Conservation (phyloP, 2,797 vertebrate genomes). For the Emys orbicularis region DNA sequence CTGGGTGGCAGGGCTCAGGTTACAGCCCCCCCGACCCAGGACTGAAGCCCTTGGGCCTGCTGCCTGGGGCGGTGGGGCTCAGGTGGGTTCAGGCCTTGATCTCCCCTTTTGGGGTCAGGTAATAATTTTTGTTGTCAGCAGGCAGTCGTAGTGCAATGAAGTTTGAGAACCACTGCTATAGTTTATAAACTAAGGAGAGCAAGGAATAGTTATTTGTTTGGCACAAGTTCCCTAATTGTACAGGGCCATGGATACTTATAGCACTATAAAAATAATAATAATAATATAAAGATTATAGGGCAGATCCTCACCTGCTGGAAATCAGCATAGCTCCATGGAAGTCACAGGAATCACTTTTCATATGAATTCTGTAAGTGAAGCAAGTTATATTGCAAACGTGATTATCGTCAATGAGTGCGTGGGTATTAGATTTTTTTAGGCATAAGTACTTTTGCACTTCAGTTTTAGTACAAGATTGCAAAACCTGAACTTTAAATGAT, state of each 20-base stretch:
- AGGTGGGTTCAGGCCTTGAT: too few species aligned
- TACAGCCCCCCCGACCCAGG: too few species aligned
- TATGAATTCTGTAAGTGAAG: not conserved
- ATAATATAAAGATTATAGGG: not conserved
- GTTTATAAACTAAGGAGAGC: not conserved
- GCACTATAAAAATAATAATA: not conserved
- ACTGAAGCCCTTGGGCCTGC: too few species aligned
- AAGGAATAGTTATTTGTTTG: not conserved
- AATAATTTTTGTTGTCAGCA: too few species aligned
- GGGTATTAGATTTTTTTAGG: not conserved
- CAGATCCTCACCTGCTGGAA: constrained; percentile 23
- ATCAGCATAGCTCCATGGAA: constrained; percentile 2
- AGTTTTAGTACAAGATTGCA: constrained; percentile 2
- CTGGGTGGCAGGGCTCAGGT: too few species aligned
- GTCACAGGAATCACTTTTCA: not conserved
- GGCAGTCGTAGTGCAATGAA: too few species aligned
- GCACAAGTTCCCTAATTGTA: not conserved
- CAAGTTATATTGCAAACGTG: not conserved
- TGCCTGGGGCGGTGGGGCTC: too few species aligned
- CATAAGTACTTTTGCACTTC: accelerated
- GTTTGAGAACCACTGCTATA: not conserved
- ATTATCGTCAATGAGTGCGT: not conserved
- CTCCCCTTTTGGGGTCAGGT: too few species aligned
- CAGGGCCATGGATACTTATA: not conserved
- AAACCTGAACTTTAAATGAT: constrained; percentile 25